A percentile compares a stretch with the other conserved stretches of the same genome.
Evolutionary conservation across 1,140 invertebrate genomes (phyloP).

Genomic region (Polypedilum pembai): DNA sequence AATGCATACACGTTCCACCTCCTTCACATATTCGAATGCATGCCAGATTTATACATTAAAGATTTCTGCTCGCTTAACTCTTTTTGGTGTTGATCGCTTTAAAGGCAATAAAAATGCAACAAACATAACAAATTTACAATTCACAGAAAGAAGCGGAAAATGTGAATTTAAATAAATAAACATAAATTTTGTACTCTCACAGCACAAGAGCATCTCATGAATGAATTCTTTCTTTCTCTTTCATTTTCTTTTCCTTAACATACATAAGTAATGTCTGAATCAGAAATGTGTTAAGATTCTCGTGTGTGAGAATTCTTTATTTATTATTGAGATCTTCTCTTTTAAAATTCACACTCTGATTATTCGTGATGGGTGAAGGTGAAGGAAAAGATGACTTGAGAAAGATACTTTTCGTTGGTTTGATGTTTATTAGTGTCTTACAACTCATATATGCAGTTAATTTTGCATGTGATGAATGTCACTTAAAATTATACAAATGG

Average conservation of each 20-base stretch:
- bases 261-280: too few relatives aligned
- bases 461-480: too few relatives aligned
- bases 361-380: too few relatives aligned
- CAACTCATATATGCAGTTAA: too few relatives aligned
- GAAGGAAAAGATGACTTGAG: too few relatives aligned
- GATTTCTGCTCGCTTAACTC: background rate
- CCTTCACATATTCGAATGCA: background rate
- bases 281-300: too few relatives aligned
- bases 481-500: too few relatives aligned
- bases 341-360: too few relatives aligned
- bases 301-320: too few relatives aligned
- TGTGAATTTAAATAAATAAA: constrained; percentile 29
- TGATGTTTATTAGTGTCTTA: too few relatives aligned
- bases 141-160: constrained; percentile 20
- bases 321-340: too few relatives aligned
- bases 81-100: constrained; percentile 16
- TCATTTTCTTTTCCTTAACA: background rate
- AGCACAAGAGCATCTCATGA: background rate
- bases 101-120: constrained; percentile 24
- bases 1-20: background rate
- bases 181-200: constrained; percentile 19
- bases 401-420: too few relatives aligned
- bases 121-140: constrained; percentile 10
- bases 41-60: background rate
- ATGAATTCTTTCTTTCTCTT: background rate